Evolutionary conservation across 2,113 vertebrate species (phyloP).

Genomic region (Bubo blakistoni): DNA sequence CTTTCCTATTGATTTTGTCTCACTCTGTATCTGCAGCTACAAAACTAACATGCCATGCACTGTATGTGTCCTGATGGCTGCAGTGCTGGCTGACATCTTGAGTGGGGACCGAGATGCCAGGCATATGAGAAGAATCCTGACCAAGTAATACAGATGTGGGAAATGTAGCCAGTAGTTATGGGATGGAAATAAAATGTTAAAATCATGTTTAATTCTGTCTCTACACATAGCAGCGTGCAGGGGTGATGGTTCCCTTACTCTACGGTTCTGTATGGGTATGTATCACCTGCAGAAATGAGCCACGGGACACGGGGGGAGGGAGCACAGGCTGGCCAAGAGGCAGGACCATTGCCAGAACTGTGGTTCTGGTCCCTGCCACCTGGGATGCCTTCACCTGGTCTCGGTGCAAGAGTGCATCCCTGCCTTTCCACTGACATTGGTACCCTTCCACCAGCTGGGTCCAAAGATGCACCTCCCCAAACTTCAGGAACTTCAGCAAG

Average conservation of each 20-base stretch:
- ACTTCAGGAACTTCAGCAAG: neutral
- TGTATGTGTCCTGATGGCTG: neutral
- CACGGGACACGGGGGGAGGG: too few species aligned
- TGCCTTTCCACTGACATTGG: neutral
- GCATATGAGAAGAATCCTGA: neutral
- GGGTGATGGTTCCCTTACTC: neutral
- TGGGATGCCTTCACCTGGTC: neutral
- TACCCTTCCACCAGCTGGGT: neutral
- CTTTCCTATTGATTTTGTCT: neutral
- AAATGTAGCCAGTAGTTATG: neutral
- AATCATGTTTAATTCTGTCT: neutral
- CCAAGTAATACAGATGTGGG: neutral
- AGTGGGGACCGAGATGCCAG: neutral
- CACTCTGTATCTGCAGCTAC: neutral
- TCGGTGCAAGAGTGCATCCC: neutral
- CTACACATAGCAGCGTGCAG: neutral
- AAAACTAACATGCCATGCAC: neutral
- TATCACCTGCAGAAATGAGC: neutral
- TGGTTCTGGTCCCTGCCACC: neutral
- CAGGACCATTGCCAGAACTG: neutral
- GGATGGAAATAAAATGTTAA: neutral
- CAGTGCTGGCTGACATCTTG: neutral
- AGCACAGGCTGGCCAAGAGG: rapidly evolving
- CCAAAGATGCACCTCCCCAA: neutral
- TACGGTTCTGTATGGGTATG: rapidly evolving